Base-by-base conservation (phyloP, 37 sponge, comb jelly and placozoan genomes). In the Petrosia ficiformis region DNA sequence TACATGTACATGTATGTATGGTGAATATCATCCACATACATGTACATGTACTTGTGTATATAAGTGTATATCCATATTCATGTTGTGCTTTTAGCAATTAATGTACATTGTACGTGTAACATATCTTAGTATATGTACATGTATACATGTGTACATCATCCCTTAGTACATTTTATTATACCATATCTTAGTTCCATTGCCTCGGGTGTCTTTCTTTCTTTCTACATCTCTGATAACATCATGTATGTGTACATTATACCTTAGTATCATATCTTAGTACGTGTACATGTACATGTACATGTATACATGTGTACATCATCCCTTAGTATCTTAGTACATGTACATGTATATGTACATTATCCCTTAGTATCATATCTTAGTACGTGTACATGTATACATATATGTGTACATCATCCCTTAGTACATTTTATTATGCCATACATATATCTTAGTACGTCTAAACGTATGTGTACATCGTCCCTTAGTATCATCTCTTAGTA, bases 251-350 rank as follows among this genome's bases (percentile, higher is more conserved):
- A 11, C 14, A 22, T 24, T 21, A 68, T 68, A 4, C 29, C 14
- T 29, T 68, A 14, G 35, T 68, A 35, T 36, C 33, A n/a, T n/a
- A n/a, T 64, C 8, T 64, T 24, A 29, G 65, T 64, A 29, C n/a
- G 65, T 64, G 65, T 8, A 29, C 31, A 28, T 64, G 65, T 64
- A 16, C 31, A 64, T 16, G 65, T 64, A 16, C n/a, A n/a, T n/a
- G n/a, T n/a, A n/a, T n/a, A n/a, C n/a, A n/a, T n/a, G n/a, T n/a
- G n/a, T n/a, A n/a, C n/a, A 29, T 64, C 29, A 8, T 24, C n/a
- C 29, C 57, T 36, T 73, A 57, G 56, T 33, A 21, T 26, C 29
- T 4, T 30, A 10, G 10, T 48, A 6, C 26, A 42, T 10, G 21
- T 4, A 14, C 10, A 5, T 34, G 14, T 29, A 11, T 21, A 34